A percentile compares a stretch with the other conserved stretches of the same genome.
phyloP scores from a whole-genome alignment of 2,113 vertebrate species.

The Chlamydotis undulata region DNA sequence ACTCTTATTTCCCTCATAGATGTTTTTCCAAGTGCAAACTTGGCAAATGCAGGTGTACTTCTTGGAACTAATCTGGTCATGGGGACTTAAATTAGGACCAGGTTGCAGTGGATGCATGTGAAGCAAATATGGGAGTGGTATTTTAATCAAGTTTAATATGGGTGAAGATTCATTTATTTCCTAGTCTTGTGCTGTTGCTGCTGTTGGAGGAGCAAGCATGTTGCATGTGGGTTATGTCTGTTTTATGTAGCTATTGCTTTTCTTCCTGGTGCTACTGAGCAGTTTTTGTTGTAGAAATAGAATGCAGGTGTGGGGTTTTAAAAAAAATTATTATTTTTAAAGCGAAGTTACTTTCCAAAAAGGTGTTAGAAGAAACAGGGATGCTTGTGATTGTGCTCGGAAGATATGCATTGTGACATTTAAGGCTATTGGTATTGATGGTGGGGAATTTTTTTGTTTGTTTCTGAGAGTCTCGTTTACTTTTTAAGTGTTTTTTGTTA shows the following conservation, averaged over 20 bases:
- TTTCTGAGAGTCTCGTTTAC: background rate
- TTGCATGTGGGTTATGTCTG: background rate
- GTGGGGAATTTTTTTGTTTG: background rate
- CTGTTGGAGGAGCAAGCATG: background rate
- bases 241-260: background rate
- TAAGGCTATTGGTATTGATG: background rate
- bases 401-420: background rate
- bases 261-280: background rate
- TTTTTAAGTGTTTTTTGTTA: too few relatives aligned
- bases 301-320: too few relatives aligned
- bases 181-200: background rate
- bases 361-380: background rate
- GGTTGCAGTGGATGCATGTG: background rate
- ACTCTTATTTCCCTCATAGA: background rate
- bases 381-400: background rate
- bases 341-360: background rate
- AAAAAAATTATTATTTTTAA: background rate
- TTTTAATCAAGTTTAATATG: background rate
- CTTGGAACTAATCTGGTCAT: background rate
- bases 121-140: background rate
- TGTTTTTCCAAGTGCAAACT: conserved; percentile 21
- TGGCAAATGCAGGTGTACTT: conserved; percentile 11
- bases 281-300: background rate
- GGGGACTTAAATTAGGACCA: background rate
- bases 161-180: background rate